Evolutionary conservation across 2,113 vertebrate genomes (phyloP), one percentile per base, ranked within the genome.

Genomic region (Bos taurus): DNA sequence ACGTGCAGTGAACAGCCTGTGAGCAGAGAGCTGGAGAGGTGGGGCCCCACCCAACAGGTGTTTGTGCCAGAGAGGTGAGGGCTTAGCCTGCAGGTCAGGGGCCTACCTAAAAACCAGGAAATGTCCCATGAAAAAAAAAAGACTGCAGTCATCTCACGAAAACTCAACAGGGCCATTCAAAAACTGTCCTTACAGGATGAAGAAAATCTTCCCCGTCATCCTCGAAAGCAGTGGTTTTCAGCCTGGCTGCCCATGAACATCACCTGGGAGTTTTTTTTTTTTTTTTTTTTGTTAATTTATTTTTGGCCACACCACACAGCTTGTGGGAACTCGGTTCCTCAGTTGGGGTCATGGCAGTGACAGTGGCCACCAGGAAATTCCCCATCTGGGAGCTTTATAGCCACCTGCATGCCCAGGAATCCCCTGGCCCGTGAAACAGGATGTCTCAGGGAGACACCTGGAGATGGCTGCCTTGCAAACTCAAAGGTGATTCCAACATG

Each of bases 11-110:
- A 48, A 48, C 0, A 7, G 33, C 33, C 52, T 56, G n/a, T 36
- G 64, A 67, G n/a, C 64, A 67, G 33, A 67, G 10, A 40, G 67
- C 67, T 25, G 67, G 67, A 36, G 2, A 6, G 28, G 23, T 2
- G 28, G n/a, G 64, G 15, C 30, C 59, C n/a, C 0, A 67, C 21
- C 33, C 6, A 2, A 1, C 0, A 0, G 11, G 26, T 21, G 10
- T 30, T 13, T 2, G 0, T 3, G 4, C 64, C 67, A 11, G 36
- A 82, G 36, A 26, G 67, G 54, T 0, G 1, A 82, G 25, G n/a
- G n/a, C 67, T 64, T 36, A 56, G 16, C 15, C 87, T 16, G 5
- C 16, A 85, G 21, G 11, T 1, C 81, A 23, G 81, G 33, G 50
- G 14, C 50, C 84, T 59, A 59, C 9, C 16, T 57, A 62, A 91